These are phyloP conservation scores for Pararge aegeria DNA, from an alignment of 1,140 invertebrate species.

Conservation along the genomic window DNA sequence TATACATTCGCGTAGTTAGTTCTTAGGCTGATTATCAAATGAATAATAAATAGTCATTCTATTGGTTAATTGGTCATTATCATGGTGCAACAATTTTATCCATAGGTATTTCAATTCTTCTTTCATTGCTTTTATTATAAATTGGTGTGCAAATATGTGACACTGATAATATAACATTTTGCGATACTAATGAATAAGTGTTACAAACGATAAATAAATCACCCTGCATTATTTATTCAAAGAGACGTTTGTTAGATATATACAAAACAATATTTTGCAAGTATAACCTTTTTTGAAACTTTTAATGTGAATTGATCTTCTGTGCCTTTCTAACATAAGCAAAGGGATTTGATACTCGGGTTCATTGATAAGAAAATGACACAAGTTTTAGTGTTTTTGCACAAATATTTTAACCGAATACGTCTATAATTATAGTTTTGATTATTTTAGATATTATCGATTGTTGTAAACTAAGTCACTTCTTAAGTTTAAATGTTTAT, in stretches of 20 bases:
- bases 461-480: conserved; percentile 63
- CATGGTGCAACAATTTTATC: not conserved
- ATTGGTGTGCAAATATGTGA: no score
- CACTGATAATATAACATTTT: no score
- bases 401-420: conserved; percentile 69
- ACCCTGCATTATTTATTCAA: not conserved
- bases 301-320: conserved; percentile 71
- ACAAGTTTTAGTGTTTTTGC: conserved; percentile 71
- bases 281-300: conserved; percentile 27
- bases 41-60: not conserved
- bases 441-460: conserved; percentile 55
- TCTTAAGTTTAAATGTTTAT: conserved; percentile 64
- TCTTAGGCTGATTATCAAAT: conserved; percentile 23
- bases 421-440: conserved; percentile 56
- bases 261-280: conserved; percentile 24
- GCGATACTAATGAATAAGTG: no score
- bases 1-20: conserved; percentile 23
- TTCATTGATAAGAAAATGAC: conserved; percentile 53
- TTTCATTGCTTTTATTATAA: not conserved
- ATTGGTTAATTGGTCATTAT: not conserved
- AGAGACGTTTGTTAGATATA: conserved; percentile 29
- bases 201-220: no score
- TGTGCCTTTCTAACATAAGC: conserved; percentile 73
- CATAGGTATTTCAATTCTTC: no score
- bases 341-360: conserved; percentile 71